A percentile compares a stretch with the other conserved stretches of the same genome.
phyloP scores from a whole-genome alignment of 2,797 vertebrate species.

The Urosaurus nigricauda region DNA sequence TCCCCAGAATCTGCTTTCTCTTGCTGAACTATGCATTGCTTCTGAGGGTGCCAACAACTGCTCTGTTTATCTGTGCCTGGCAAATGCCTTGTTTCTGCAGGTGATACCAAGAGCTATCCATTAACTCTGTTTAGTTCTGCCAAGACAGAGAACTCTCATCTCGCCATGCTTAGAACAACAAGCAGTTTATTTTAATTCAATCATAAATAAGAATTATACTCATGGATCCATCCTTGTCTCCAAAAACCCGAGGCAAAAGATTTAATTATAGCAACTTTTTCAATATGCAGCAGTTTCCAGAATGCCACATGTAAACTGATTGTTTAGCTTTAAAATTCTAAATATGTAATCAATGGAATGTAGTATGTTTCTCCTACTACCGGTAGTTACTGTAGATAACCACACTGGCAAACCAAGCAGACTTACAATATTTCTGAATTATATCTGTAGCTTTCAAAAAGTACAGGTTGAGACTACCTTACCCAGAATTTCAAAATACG shows the following conservation, averaged over 20 bases:
- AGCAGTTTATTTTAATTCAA: not conserved
- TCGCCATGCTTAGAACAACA: not conserved
- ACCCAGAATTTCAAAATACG: no score
- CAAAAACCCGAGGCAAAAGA: not conserved
- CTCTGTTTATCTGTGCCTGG: not conserved
- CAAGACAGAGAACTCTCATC: not conserved
- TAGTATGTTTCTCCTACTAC: not conserved
- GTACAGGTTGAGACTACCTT: no score
- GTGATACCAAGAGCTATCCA: not conserved
- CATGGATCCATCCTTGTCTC: not conserved
- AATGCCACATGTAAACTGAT: not conserved
- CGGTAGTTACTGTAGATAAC: not conserved
- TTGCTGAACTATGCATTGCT: not conserved
- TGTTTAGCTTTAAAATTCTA: not conserved
- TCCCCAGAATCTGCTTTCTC: not conserved
- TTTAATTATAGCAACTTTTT: not conserved
- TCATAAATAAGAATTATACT: not conserved
- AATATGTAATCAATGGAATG: not conserved
- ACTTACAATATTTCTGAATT: not conserved
- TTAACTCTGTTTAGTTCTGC: not conserved
- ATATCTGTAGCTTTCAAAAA: not conserved
- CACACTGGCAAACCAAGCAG: not conserved
- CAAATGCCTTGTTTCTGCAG: not conserved
- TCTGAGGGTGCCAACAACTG: not conserved
- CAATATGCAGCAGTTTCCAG: not conserved